phyloP scores from a whole-genome alignment of 2,888 invertebrate species.

The Laspeyria flexula region DNA sequence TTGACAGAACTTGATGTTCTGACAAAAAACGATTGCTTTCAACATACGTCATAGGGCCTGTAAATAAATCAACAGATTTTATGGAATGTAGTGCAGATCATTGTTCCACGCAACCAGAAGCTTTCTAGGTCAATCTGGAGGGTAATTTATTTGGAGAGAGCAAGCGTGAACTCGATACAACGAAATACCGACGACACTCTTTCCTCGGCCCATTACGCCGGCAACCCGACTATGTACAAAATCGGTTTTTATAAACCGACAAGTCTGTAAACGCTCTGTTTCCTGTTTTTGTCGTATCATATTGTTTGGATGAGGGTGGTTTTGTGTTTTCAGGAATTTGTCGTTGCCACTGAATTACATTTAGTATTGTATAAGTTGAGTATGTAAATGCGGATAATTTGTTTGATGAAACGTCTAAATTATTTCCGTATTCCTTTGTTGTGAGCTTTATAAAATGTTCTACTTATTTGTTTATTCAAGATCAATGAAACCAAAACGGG shows the following conservation, averaged over 20 bases:
- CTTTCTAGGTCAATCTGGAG: conserved; percentile 76
- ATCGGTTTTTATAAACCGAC: conserved; percentile 56
- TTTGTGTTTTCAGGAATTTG: conserved; percentile 36
- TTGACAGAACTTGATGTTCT: too few relatives aligned
- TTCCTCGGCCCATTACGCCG: conserved; percentile 50
- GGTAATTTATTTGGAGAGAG: conserved; percentile 76
- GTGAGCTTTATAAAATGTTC: not conserved
- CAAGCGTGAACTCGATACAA: conserved; percentile 60
- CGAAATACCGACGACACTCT: conserved; percentile 56
- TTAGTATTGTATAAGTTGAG: conserved; percentile 33
- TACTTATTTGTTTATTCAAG: not conserved
- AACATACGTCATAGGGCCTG: conserved; percentile 23
- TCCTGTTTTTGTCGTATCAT: conserved; percentile 51
- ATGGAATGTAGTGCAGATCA: conserved; percentile 48
- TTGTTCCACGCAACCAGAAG: conserved; percentile 58
- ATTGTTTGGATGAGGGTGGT: conserved; percentile 48
- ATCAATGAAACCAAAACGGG: not conserved
- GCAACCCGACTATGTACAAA: conserved; percentile 53
- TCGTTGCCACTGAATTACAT: conserved; percentile 40
- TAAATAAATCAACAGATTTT: conserved; percentile 43
- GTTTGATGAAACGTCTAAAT: conserved; percentile 20
- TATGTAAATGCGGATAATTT: conserved; percentile 36
- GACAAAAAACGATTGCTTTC: conserved; percentile 22
- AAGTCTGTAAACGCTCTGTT: conserved; percentile 50
- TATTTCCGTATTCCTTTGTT: conserved; percentile 26